Percentiles rank a stretch among this genome's conserved stretches.
Evolutionary conservation across 2,888 invertebrate genomes (phyloP).

Genomic region (Drosophila recens): DNA sequence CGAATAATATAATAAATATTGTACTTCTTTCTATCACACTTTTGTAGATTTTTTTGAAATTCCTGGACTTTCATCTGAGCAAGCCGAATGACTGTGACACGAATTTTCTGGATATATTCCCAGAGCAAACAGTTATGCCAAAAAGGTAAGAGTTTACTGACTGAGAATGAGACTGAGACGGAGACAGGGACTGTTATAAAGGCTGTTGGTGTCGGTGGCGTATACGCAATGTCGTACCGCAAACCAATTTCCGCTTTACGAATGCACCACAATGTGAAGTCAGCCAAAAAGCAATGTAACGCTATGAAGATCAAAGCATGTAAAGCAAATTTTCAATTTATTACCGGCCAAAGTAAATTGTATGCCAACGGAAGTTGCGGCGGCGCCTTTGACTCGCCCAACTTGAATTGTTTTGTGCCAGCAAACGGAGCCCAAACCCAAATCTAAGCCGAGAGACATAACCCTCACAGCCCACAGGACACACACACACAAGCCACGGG

Average conservation of each 20-base stretch:
- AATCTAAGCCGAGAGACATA: neutral
- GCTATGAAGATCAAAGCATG: conserved; percentile 60
- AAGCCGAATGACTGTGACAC: conserved; percentile 92
- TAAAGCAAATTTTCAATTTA: conserved; percentile 72
- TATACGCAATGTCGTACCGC: conserved; percentile 38
- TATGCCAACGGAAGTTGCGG: conserved; percentile 68
- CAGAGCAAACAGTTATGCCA: conserved; percentile 88
- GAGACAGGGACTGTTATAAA: neutral
- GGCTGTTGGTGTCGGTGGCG: conserved; percentile 7
- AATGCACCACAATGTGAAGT: conserved; percentile 56
- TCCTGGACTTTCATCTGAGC: conserved; percentile 88
- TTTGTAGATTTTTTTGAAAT: conserved; percentile 89
- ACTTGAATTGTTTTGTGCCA: conserved; percentile 51
- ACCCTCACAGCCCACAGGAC: neutral
- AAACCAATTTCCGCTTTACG: conserved; percentile 71
- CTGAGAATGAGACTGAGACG: neutral
- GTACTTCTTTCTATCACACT: neutral
- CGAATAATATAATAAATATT: neutral
- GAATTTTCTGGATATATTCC: conserved; percentile 91
- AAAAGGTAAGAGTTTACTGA: conserved; percentile 85
- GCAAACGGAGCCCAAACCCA: neutral
- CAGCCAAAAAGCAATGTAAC: conserved; percentile 47
- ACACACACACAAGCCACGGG: neutral
- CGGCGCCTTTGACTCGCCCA: conserved; percentile 58
- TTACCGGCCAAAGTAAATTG: conserved; percentile 73